phyloP scores from a whole-genome alignment of 2,888 invertebrate genomes.

The Trichogramma dendrolimi region DNA sequence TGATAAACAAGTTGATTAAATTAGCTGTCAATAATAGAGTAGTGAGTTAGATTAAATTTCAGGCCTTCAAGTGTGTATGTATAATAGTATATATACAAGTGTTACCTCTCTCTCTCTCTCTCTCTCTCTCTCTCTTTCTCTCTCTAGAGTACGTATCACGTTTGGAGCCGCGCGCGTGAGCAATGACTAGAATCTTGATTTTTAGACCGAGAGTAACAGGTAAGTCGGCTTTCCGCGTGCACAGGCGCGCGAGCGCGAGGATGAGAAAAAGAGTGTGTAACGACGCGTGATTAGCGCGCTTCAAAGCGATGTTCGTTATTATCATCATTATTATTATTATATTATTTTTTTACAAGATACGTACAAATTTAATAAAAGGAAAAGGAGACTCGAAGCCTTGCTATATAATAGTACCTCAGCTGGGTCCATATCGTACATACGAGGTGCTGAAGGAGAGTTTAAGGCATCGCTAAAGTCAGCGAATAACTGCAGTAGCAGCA shows the following conservation, averaged over 20 bases:
- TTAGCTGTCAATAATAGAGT: conserved; percentile 25
- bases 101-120: no score
- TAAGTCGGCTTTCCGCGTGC: neutral
- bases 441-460: no score
- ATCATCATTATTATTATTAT: no score
- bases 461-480: no score
- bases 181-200: neutral
- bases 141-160: neutral
- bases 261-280: neutral
- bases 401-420: no score
- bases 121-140: conserved; percentile 1
- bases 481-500: no score
- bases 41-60: conserved; percentile 19
- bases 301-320: neutral
- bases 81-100: no score
- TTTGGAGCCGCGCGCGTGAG: neutral
- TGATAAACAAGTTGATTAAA: conserved; percentile 28
- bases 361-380: no score
- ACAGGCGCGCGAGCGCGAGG: neutral
- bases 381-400: no score
- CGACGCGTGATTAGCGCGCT: neutral
- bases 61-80: no score
- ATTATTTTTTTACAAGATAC: no score
- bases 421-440: no score
- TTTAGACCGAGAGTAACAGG: neutral